Evolutionary conservation across 2,888 invertebrate species (phyloP), one percentile per base, ranked within the genome.

Genomic region (Ischnus inquisitorius): DNA sequence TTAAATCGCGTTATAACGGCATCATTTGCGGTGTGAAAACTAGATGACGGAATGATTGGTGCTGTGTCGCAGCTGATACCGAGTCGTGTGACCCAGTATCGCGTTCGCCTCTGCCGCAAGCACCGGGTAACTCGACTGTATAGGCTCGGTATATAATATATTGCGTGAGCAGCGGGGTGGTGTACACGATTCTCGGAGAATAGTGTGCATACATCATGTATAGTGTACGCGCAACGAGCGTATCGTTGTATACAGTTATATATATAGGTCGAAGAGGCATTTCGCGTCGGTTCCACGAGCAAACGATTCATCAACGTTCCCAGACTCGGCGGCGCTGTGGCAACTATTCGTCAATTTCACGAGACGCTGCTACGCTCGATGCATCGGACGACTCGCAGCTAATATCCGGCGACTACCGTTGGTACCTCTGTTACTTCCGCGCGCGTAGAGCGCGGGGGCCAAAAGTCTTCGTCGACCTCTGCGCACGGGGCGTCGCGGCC

Each of bases 331-430:
- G 57, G 25, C 82, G 82, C 28, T 82, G 86, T 80, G 68, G 77
- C 83, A 84, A 82, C 89, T 86, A 90, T 90, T 90, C 88, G 88
- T 91, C 91, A 90, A 90, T 90, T 87, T 87, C 87, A 90, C 88
- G 86, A 88, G 87, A 84, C 78, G 79, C 76, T 34, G 8, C 82
- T 34, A 84, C 78, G 69, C 82, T 87, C 88, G 87, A 89, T 88
- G 88, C 85, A 85, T 84, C 84, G 84, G 84, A 85, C 86, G 86
- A 85, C 81, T 86, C 86, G 83, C 79, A 83, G 83, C 83, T 87
- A 88, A 88, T 87, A 88, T 87, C 86, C 88, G 86, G 83, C 82
- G 85, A 85, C 83, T 84, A 34, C 79, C 78, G 82, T n/a, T 85
- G 68, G 54, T 65, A 46, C 4, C 5, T 79, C 78, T 62, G 64